Percentiles rank a stretch among this genome's conserved stretches.
Conservation (phyloP, 2,797 vertebrate genomes). For the Enteromius radiatus region DNA sequence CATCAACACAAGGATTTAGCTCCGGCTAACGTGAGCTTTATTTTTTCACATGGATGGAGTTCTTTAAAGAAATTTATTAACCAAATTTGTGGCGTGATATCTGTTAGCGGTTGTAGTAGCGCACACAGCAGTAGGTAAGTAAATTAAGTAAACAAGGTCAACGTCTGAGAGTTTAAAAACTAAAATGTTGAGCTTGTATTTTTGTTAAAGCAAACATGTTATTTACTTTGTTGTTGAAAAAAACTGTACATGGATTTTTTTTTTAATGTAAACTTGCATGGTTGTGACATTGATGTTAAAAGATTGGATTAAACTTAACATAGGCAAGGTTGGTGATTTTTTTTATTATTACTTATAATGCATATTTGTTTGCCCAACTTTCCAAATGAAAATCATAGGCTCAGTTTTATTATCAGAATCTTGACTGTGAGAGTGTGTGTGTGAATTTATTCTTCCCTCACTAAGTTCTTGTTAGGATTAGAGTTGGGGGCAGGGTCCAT, state of each 20-base stretch:
- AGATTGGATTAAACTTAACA: neutral
- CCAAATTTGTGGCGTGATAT: neutral
- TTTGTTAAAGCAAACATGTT: neutral
- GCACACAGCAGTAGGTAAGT: neutral
- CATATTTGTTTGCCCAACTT: neutral
- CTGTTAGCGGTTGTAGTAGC: neutral
- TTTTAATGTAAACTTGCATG: neutral
- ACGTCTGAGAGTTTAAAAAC: neutral
- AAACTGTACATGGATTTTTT: neutral
- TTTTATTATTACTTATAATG: neutral
- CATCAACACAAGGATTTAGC: neutral
- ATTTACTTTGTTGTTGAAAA: neutral
- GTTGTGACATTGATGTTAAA: neutral
- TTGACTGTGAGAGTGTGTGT: slow-evolving; percentile 6
- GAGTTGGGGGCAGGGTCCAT: slow-evolving; percentile 35
- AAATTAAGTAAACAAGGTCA: neutral
- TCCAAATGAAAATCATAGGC: neutral
- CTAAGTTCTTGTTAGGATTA: slow-evolving; percentile 13
- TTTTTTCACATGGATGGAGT: neutral
- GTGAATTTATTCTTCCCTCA: slow-evolving; percentile 36
- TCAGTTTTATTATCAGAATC: slow-evolving; percentile 3
- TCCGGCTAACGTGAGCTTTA: neutral
- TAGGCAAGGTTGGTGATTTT: neutral
- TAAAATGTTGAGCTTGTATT: neutral
- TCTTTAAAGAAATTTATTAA: neutral